Evolutionary conservation across 37 sponge, comb jelly and placozoan species (phyloP), one percentile per base, ranked within the genome.

Genomic region (Geodia barretti): DNA sequence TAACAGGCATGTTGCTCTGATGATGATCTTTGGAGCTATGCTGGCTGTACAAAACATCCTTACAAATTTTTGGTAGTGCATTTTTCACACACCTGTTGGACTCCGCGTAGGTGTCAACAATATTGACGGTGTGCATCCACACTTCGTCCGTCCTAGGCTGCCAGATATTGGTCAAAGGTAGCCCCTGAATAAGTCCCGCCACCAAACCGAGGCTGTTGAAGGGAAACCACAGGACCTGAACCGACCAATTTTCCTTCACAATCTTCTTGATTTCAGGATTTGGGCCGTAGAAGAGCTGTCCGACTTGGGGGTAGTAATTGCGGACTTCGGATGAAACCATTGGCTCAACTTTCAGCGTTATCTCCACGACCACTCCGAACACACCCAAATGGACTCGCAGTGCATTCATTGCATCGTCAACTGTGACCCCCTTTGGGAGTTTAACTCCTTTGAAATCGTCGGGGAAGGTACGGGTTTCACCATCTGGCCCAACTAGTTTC

Each of bases 321-420:
- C 4, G 11, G 60, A 81, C 72, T 54, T 58, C 54, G 54, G 65
- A 41, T 23, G 34, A 31, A 7, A 34, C 17, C 72, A 60, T 59
- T 7, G 70, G 60, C 63, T 54, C 28, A 5, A 81, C 72, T 14
- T 47, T 70, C 7, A 81, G 40, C 4, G 73, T 70, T 58, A 62
- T 30, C 40, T 81, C 81, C 24, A 71, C 73, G 17, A 81, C 39
- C 28, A 70, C 81, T 24, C 81, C 81, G 19, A 81, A 81, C 35
- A 81, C 68, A 66, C 81, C 81, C 32, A 81, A 37, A 47, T 47
- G 54, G 19, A 47, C 11, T 47, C 54, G 54, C 54, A 71, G 32
- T 17, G 72, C 72, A 31, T 71, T 81, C 73, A 81, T 35, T 9
- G 24, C 63, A 24, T 77, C 77, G 19, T 70, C 63, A 4, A 40